These are phyloP conservation scores for Chloebia gouldiae DNA, from an alignment of 2,113 vertebrate species.

Conservation along the genomic window DNA sequence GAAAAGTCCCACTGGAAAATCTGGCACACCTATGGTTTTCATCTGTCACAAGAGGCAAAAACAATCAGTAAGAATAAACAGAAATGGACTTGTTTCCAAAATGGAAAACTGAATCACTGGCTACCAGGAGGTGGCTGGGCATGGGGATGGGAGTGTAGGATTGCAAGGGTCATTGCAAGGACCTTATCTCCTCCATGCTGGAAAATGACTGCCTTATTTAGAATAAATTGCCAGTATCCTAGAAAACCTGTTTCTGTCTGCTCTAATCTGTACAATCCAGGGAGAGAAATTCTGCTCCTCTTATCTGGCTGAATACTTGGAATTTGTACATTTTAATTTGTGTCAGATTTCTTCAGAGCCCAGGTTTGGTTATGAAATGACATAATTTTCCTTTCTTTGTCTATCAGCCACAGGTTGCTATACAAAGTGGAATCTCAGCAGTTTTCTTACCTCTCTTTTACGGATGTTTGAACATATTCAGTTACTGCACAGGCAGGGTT, in stretches of 20 bases:
- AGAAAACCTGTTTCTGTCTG: neutral
- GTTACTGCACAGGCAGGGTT: neutral
- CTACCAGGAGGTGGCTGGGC: constrained; percentile 49
- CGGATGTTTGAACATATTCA: constrained; percentile 30
- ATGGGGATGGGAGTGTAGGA: neutral
- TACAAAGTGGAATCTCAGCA: neutral
- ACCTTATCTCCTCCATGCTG: neutral
- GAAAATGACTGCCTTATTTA: neutral
- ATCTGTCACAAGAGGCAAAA: constrained; percentile 20
- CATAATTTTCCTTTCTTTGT: neutral
- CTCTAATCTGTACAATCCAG: neutral
- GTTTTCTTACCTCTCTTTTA: constrained; percentile 59
- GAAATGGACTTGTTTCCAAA: constrained; percentile 12
- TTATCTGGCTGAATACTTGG: neutral
- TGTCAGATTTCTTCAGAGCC: neutral
- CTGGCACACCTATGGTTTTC: constrained; percentile 26
- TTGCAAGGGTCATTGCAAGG: neutral
- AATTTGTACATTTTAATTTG: neutral
- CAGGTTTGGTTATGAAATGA: neutral
- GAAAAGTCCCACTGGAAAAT: constrained; percentile 26
- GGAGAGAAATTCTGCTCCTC: neutral
- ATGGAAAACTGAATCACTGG: constrained; percentile 44
- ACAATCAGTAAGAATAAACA: constrained; percentile 40
- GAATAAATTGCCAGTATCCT: neutral
- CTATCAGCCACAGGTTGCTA: neutral